Percentiles rank a stretch among this genome's conserved stretches.
These are phyloP conservation scores for Sebastes matsubarae DNA, from an alignment of 2,797 vertebrate genomes.

Conservation along the genomic window DNA sequence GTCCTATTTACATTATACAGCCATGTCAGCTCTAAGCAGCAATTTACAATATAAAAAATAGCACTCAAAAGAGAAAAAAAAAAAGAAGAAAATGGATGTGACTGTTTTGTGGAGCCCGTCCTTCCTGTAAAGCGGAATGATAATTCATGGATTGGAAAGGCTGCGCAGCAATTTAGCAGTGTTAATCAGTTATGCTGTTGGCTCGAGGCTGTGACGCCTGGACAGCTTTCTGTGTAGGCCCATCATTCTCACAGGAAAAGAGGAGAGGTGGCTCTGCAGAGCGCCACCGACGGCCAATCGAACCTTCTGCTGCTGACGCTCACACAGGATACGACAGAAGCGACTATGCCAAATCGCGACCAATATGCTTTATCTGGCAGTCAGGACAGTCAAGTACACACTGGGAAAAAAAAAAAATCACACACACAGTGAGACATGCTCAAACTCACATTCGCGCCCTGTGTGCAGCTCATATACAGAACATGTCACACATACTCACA, in stretches of 20 bases:
- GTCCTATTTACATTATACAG: constrained; percentile 18
- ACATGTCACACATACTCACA: constrained; percentile 49
- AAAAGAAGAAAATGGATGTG: constrained; percentile 20
- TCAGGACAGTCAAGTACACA: constrained; percentile 31
- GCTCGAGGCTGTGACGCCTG: constrained; percentile 50
- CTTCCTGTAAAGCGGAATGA: constrained; percentile 40
- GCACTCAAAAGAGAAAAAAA: neutral
- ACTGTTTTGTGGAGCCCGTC: constrained; percentile 33
- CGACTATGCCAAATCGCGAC: constrained; percentile 62
- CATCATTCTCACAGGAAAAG: constrained; percentile 61
- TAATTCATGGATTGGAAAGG: constrained; percentile 55
- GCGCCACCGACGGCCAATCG: constrained; percentile 57
- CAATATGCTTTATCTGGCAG: constrained; percentile 81
- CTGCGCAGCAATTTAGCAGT: constrained; percentile 56
- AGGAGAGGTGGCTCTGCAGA: constrained; percentile 63
- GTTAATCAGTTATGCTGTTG: constrained; percentile 66
- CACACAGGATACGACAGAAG: constrained; percentile 60
- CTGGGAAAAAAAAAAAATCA: neutral
- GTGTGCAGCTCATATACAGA: constrained; percentile 8
- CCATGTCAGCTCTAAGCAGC: constrained; percentile 12
- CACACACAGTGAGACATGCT: constrained; percentile 26
- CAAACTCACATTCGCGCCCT: constrained; percentile 38
- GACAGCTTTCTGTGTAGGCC: constrained; percentile 62
- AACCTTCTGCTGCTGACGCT: constrained; percentile 71
- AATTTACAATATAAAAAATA: neutral